Evolutionary conservation across 1,140 invertebrate species (phyloP).

Genomic region (Camponotus pennsylvanicus): DNA sequence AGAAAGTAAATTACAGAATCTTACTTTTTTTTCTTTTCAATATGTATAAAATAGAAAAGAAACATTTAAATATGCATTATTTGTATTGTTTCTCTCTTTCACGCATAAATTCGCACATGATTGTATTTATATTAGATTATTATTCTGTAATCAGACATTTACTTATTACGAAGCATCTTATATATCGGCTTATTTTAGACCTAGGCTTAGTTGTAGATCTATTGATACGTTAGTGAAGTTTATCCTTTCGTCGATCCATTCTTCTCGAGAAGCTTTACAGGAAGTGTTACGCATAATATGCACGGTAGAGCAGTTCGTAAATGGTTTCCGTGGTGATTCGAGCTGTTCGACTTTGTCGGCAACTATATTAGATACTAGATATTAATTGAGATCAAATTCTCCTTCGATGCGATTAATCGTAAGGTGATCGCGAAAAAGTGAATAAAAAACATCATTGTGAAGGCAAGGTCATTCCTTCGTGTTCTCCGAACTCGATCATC

Average conservation of each 20-base stretch:
- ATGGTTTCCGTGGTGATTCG: slow-evolving; percentile 1
- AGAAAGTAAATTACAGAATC: not conserved
- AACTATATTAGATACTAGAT: not conserved
- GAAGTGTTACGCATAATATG: not conserved
- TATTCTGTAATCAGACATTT: not conserved
- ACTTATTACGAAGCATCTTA: not conserved
- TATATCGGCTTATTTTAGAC: not conserved
- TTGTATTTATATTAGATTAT: slow-evolving; percentile 50
- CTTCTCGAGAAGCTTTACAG: not conserved
- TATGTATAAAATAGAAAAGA: not conserved
- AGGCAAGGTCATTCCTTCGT: slow-evolving; percentile 2
- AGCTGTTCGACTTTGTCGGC: not conserved
- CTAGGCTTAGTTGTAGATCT: not conserved
- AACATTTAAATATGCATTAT: not conserved
- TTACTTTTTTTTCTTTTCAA: not conserved
- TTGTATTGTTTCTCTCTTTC: slow-evolving; percentile 21
- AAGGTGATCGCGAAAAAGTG: not conserved
- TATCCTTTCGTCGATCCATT: not conserved
- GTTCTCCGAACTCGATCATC: slow-evolving; percentile 13
- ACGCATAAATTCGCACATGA: not conserved
- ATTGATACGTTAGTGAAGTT: not conserved
- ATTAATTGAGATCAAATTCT: not conserved
- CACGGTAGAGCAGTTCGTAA: not conserved
- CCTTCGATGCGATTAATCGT: not conserved
- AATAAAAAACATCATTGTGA: not conserved